Evolutionary conservation across 2,888 invertebrate species (phyloP), one percentile per base, ranked within the genome.

Genomic region (Yponomeuta cagnagella): DNA sequence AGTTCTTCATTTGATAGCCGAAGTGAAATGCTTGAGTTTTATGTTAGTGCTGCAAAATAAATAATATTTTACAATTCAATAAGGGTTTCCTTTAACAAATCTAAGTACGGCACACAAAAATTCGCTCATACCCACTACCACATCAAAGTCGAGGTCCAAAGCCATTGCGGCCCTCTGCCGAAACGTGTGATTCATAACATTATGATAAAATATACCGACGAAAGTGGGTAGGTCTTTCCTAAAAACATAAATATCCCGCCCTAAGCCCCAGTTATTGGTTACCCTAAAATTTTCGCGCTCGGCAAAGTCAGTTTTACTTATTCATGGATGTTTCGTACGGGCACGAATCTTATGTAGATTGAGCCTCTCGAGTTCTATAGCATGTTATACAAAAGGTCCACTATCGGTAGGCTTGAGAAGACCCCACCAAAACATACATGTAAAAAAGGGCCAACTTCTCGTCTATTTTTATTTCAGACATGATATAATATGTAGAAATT

Each of bases 301-400:
- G 48, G 15, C 63, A 15, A 63, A 75, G 74, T 76, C 67, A 43
- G 33, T 43, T 33, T 82, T 78, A 82, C 76, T 81, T 84, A 83
- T 83, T 83, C 79, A 83, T 75, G 73, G 73, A 64, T 77, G 72
- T 75, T 77, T 77, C 76, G 74, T 74, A 72, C 73, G 72, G 72
- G 72, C 70, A 68, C 74, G 72, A 74, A 75, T 77, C 75, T 79
- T 78, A 82, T 81, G 82, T 75, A 82, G 82, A 83, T 83, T 77
- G 78, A 1, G 30, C 31, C 52, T 58, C 52, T 58, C 52, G 15
- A 58, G 52, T 58, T 58, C 12, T 12, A 15, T 58, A 58, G 52
- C 52, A 58, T 15, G 12, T 15, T 15, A 58, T 58, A 58, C 52
- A 58, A 43, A 43, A 8, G 43, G 43, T 43, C 43, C 43, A 6